Percentiles rank a stretch among this genome's conserved stretches.
Conservation (phyloP, 2,888 invertebrate genomes). For the Ormyrus pomaceus region DNA sequence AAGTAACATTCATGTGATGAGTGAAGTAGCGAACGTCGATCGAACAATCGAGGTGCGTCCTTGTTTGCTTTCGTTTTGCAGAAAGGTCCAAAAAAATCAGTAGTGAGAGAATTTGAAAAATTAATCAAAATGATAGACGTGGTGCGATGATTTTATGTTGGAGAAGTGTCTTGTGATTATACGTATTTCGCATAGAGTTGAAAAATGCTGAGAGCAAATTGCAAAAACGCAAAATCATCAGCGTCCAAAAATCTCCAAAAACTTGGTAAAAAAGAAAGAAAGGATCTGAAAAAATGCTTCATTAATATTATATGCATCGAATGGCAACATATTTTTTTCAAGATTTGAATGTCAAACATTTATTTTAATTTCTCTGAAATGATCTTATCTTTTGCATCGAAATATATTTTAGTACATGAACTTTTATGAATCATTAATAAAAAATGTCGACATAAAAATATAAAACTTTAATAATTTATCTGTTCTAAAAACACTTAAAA, state of each 20-base stretch:
- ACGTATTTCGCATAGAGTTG: constrained; percentile 6
- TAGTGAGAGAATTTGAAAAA: constrained; percentile 7
- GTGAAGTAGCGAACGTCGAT: constrained; percentile 31
- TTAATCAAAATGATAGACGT: constrained; percentile 35
- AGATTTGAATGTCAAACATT: no score
- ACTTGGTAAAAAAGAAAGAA: constrained; percentile 6
- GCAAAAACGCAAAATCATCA: constrained; percentile 31
- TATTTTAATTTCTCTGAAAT: no score
- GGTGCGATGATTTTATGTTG: constrained; percentile 3
- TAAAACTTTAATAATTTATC: background rate
- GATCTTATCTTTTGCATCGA: no score
- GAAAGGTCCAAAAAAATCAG: constrained; percentile 18
- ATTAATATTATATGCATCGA: background rate
- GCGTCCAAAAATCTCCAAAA: constrained; percentile 42
- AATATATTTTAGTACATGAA: no score
- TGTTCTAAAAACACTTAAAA: background rate
- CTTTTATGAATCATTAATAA: no score
- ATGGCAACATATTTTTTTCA: no score
- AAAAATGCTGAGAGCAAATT: constrained; percentile 12
- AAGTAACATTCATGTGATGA: constrained; percentile 30
- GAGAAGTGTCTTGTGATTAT: constrained; percentile 25
- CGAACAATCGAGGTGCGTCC: constrained; percentile 40
- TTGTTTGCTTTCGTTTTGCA: constrained; percentile 14
- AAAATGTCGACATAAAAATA: background rate
- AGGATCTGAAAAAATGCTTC: constrained; percentile 23